phyloP scores from a whole-genome alignment of 1,140 invertebrate genomes.

The Anadara kagoshimensis region DNA sequence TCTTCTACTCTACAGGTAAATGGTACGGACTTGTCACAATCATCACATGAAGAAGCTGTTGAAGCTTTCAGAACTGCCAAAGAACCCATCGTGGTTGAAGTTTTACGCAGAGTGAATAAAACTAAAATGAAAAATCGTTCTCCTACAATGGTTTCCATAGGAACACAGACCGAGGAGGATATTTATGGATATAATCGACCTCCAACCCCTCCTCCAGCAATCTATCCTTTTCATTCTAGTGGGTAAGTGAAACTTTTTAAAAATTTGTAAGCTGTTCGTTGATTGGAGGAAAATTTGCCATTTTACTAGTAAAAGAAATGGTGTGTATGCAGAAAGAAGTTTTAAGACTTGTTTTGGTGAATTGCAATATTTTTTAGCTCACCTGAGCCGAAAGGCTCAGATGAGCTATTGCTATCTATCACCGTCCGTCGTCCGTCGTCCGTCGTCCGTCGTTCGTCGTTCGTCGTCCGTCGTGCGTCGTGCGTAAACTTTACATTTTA shows the following conservation, averaged over 20 bases:
- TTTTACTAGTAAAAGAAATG: too few relatives aligned
- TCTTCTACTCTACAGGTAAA: constrained; percentile 78
- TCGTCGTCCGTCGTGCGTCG: too few relatives aligned
- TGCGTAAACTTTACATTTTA: too few relatives aligned
- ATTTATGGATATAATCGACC: constrained; percentile 67
- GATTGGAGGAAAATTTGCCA: too few relatives aligned
- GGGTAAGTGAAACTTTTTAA: constrained; percentile 54
- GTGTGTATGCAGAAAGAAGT: too few relatives aligned
- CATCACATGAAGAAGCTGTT: constrained; percentile 82
- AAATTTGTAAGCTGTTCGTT: too few relatives aligned
- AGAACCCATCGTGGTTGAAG: constrained; percentile 84
- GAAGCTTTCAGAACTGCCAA: constrained; percentile 82
- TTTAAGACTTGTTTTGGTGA: too few relatives aligned
- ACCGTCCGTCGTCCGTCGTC: too few relatives aligned
- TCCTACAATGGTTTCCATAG: constrained; percentile 67
- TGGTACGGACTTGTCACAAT: constrained; percentile 81
- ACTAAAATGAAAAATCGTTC: constrained; percentile 64
- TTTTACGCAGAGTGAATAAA: constrained; percentile 76
- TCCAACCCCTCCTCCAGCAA: constrained; percentile 64
- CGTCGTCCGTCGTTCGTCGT: too few relatives aligned
- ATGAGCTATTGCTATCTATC: too few relatives aligned
- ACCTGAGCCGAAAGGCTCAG: too few relatives aligned
- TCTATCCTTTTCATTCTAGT: constrained; percentile 58
- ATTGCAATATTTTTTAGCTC: too few relatives aligned
- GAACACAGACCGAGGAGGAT: constrained; percentile 72